Base-by-base conservation (phyloP, 2,113 vertebrate genomes). In the Macquaria australasica region DNA sequence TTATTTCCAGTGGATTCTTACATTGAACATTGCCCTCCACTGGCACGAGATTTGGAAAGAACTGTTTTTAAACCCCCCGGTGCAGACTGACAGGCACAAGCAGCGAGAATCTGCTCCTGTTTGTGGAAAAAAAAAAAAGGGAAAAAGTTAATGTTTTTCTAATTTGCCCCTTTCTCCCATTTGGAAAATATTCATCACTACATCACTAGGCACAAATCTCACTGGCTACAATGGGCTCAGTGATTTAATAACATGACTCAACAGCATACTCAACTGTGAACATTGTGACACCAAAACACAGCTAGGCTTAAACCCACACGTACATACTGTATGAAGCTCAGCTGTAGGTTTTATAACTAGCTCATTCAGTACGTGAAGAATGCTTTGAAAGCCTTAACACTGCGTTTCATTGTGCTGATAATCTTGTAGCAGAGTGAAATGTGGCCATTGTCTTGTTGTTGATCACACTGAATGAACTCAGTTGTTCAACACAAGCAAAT, bases 401-500 rank as follows among this genome's bases (percentile, higher is more conserved):
- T 92, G 89, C 34, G 9, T 87, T 56, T 56, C 90, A 93, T 93
- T 95, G 94, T 95, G 82, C 86, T 64, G 77, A 79, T 89, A 92
- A 92, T 94, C 92, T 94, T 91, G 89, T 86, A 66, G 88, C 87
- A n/a, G 62, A 85, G 75, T 92, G 89, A 93, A 91, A 90, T 85
- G 93, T 87, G 82, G 37, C 84, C 89, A 94, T 95, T 95, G 93
- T 95, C 79, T 88, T 77, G 88, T 87, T 91, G 92, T 94, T 89
- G 89, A 93, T 88, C 34, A 78, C 87, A 87, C 90, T 95, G 92
- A 93, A 95, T 92, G 93, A 94, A 94, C 88, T 94, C 85, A 43
- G 79, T 95, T 95, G 93, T 95, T 84, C 60, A n/a, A 91, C 92
- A 93, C 94, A 92, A 93, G 92, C 93, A 93, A 94, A 95, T 95